Evolutionary conservation across 2,113 vertebrate genomes (phyloP).

Genomic region (Larimichthys polyactis): DNA sequence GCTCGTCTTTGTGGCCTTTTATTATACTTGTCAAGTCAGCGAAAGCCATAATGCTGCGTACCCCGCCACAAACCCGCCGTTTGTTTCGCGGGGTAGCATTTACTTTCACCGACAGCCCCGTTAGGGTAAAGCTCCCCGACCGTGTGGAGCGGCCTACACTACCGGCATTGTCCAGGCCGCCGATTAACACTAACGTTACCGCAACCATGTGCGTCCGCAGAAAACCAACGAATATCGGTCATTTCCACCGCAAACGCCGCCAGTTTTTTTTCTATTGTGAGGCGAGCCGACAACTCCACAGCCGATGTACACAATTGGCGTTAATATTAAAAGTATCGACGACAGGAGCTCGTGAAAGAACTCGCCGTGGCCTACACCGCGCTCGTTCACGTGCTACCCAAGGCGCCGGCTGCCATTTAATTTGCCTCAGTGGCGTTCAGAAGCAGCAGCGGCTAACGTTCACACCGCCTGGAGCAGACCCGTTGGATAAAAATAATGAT

Average conservation of each 20-base stretch:
- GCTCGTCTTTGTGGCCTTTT: not conserved
- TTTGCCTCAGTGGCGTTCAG: not conserved
- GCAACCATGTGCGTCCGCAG: conserved; percentile 53
- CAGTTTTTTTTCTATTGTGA: rapidly evolving
- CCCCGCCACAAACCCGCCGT: rapidly evolving
- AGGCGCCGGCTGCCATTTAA: conserved; percentile 39
- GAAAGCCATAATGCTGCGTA: rapidly evolving
- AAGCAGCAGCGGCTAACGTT: too few relatives aligned
- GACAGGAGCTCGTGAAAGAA: rapidly evolving
- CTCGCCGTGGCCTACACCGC: not conserved
- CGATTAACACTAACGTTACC: not conserved
- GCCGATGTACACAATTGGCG: rapidly evolving
- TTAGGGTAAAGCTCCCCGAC: rapidly evolving
- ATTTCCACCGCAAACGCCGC: rapidly evolving
- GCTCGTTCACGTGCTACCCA: conserved; percentile 56
- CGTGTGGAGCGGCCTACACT: not conserved
- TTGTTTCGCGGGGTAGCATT: not conserved
- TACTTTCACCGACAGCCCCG: too few relatives aligned
- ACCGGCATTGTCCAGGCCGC: conserved; percentile 25
- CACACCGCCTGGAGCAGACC: rapidly evolving
- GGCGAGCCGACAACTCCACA: rapidly evolving
- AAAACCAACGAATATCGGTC: not conserved
- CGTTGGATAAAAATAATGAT: rapidly evolving
- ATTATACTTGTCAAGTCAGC: not conserved
- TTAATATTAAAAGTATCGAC: rapidly evolving